Evolutionary conservation across 2,797 vertebrate genomes (phyloP).

Genomic region (Falco cherrug): DNA sequence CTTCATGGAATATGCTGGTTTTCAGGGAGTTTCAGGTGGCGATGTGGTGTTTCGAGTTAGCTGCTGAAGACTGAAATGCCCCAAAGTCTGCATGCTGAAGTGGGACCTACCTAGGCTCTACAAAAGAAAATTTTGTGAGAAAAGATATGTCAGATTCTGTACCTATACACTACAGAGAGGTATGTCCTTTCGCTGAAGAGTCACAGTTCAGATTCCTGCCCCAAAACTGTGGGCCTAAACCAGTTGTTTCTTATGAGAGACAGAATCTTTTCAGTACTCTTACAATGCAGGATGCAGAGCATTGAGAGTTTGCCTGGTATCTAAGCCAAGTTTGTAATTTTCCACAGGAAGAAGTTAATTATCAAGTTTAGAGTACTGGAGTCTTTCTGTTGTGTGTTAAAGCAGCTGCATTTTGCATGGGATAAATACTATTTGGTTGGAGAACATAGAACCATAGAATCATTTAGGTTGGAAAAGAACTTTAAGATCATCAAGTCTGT

Average conservation of each 20-base stretch:
- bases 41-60: neutral
- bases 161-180: neutral
- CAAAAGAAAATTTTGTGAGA: neutral
- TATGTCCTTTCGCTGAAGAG: neutral
- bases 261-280: neutral
- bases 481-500: too few species aligned
- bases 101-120: neutral
- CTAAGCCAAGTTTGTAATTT: neutral
- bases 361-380: neutral
- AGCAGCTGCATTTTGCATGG: neutral
- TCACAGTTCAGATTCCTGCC: neutral
- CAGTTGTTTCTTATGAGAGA: neutral
- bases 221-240: neutral
- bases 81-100: neutral
- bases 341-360: neutral
- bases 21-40: neutral
- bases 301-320: neutral
- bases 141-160: neutral
- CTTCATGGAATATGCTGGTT: neutral
- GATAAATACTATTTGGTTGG: neutral
- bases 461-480: too few species aligned
- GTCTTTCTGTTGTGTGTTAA: neutral
- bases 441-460: neutral
- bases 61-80: neutral
- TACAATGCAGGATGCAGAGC: neutral